These are phyloP conservation scores for Schizopygopsis malacanthus DNA, from an alignment of 2,797 vertebrate species.

Conservation along the genomic window DNA sequence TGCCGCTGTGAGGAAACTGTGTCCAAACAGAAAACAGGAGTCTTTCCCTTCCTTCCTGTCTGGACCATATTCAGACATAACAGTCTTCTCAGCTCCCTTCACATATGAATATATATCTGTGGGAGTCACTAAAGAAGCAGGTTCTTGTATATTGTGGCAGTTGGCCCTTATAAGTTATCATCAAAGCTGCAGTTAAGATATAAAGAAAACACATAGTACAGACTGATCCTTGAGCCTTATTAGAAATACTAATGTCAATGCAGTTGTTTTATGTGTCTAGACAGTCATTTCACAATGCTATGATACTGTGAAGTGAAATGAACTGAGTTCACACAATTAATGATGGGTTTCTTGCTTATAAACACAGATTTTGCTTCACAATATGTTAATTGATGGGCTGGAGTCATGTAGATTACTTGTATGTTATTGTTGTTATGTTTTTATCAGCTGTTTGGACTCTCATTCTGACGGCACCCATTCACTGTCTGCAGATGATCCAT, in stretches of 20 bases:
- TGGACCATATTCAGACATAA: background rate
- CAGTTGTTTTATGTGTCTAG: conserved; percentile 17
- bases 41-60: background rate
- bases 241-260: background rate
- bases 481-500: background rate
- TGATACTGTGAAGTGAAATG: background rate
- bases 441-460: background rate
- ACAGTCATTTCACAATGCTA: background rate
- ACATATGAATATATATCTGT: background rate
- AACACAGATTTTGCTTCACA: background rate
- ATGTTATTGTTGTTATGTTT: background rate
- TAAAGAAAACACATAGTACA: background rate
- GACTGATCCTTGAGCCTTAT: background rate
- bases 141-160: background rate
- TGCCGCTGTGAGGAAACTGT: background rate
- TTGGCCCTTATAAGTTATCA: background rate
- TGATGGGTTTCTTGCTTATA: background rate
- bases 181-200: conserved; percentile 3
- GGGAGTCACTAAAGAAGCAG: background rate
- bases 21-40: background rate
- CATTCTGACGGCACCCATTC: background rate
- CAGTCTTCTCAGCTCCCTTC: conserved; percentile 6
- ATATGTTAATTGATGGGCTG: background rate
- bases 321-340: background rate
- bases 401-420: background rate